Percentiles rank a stretch among this genome's conserved stretches.
These are phyloP conservation scores for Sphaeramia orbicularis DNA, from an alignment of 2,797 vertebrate species.

Conservation along the genomic window DNA sequence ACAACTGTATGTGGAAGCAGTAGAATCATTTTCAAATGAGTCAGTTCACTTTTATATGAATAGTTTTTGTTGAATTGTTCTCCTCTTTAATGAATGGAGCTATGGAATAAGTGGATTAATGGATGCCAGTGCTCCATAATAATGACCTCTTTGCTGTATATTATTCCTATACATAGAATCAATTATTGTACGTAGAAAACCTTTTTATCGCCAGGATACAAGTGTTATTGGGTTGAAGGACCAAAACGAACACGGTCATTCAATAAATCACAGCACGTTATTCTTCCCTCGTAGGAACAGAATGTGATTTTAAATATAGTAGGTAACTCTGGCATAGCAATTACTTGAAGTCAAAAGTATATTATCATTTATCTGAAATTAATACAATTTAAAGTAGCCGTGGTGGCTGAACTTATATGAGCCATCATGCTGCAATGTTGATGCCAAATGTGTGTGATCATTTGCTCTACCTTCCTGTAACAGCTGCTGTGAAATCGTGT, in stretches of 20 bases:
- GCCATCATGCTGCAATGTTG: background rate
- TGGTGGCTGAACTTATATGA: constrained; percentile 21
- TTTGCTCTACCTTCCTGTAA: constrained; percentile 27
- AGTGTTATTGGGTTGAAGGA: constrained; percentile 10
- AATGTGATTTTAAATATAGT: constrained; percentile 24
- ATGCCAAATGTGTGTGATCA: constrained; percentile 15
- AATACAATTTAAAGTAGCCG: constrained; percentile 31
- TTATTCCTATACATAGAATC: constrained; percentile 13
- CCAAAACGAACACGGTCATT: constrained; percentile 28
- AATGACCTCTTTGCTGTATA: background rate
- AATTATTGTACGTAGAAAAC: background rate
- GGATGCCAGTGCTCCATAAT: no score
- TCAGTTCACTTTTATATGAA: no score
- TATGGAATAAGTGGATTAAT: no score
- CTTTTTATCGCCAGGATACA: constrained; percentile 21
- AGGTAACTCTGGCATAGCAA: constrained; percentile 10
- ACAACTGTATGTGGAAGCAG: no score
- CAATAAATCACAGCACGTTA: constrained; percentile 14
- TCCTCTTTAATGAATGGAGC: no score
- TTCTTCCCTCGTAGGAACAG: background rate
- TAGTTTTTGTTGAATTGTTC: no score
- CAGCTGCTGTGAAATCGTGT: constrained; percentile 24
- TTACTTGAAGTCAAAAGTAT: constrained; percentile 43
- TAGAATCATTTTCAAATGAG: no score
- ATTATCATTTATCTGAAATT: constrained; percentile 31